Conservation (phyloP, 2,888 invertebrate species). For the Poecilobothrus nobilitatus region DNA sequence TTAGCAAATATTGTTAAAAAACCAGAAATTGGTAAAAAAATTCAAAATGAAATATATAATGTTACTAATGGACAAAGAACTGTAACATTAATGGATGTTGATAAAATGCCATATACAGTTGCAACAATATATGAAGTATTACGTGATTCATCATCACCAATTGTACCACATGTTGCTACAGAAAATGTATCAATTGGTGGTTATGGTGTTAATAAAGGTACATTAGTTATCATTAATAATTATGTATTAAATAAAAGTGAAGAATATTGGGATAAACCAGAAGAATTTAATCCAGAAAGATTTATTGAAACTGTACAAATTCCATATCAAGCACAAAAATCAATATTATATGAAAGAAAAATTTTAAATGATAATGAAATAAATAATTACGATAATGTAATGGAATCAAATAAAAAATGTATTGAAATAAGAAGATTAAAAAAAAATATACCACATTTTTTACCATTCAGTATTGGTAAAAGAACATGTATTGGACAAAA, state of each 20-base stretch:
- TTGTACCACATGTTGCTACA: slow-evolving; percentile 76
- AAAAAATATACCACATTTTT: slow-evolving; percentile 56
- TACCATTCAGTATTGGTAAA: slow-evolving; percentile 74
- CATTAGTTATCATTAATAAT: slow-evolving; percentile 72
- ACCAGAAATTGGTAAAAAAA: slow-evolving; percentile 53
- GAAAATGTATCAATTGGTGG: slow-evolving; percentile 62
- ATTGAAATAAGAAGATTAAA: slow-evolving; percentile 41
- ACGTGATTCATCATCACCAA: slow-evolving; percentile 68
- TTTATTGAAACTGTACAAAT: slow-evolving; percentile 49
- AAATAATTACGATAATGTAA: neutral
- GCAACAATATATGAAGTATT: slow-evolving; percentile 68
- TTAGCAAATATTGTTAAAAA: slow-evolving; percentile 57
- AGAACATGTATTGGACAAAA: slow-evolving; percentile 73
- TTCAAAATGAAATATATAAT: slow-evolving; percentile 58
- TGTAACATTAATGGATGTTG: slow-evolving; percentile 54
- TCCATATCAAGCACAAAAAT: neutral
- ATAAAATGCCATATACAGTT: slow-evolving; percentile 63
- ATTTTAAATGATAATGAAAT: neutral
- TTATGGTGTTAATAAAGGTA: slow-evolving; percentile 62
- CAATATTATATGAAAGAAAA: neutral
- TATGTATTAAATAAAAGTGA: slow-evolving; percentile 65
- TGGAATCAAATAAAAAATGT: neutral
- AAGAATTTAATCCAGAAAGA: slow-evolving; percentile 62
- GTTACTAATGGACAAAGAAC: slow-evolving; percentile 43
- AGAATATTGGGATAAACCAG: slow-evolving; percentile 61